Evolutionary conservation across 2,888 invertebrate species (phyloP), one percentile per base, ranked within the genome.

Genomic region (Drosophila buzzatii): DNA sequence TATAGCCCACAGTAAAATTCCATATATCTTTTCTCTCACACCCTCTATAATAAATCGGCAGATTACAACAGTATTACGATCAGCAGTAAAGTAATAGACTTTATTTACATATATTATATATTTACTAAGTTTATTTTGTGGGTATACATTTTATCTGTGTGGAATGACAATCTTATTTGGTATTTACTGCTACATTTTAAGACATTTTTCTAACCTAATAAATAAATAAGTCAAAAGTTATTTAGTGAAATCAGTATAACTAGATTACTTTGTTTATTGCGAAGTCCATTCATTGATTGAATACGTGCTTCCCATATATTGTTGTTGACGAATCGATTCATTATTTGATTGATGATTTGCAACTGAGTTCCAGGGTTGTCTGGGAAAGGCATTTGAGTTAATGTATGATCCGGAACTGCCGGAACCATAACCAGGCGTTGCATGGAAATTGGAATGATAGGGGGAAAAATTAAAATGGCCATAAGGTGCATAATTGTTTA

Each of bases 401-500:
- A 87, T 82, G 47, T 81, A 81, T 12, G 89, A 73, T 31, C 90
- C 77, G 37, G 89, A 76, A 33, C 73, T 75, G n/a, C 79, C 81
- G 45, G 52, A 53, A 37, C 81, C 82, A 52, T 89, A 89, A 2
- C 79, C 74, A 37, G 85, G 80, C 37, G 90, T 73, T 37, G 90
- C 75, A 69, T 84, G 89, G 41, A 90, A 82, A 56, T 88, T 91
- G 61, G 91, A 81, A 83, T 90, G 91, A 73, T 91, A 92, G n/a
- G 89, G 90, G 12, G 89, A 62, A 61, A 91, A 90, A 60, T 90
- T 91, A 55, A 92, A 90, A 49, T 90, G 84, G 51, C 87, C 85
- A 49, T 92, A 92, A 16, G 89, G 82, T 16, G 89, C 79, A 70
- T 91, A 91, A 59, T 91, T 87, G 27, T 89, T 83, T n/a, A 91